phyloP scores from a whole-genome alignment of 2,888 invertebrate species.

The Troides helena region DNA sequence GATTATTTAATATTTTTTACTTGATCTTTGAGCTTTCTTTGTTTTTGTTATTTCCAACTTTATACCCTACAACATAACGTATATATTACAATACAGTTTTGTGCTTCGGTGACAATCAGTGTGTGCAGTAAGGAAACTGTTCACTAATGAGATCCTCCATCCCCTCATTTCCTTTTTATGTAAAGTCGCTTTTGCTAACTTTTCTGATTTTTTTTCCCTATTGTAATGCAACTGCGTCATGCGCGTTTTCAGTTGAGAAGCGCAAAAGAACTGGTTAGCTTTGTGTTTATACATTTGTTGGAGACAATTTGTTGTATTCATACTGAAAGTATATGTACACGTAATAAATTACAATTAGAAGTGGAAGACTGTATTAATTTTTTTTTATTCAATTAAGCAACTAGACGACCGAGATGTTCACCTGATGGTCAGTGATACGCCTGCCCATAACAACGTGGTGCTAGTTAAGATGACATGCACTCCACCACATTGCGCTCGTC shows the following conservation, averaged over 20 bases:
- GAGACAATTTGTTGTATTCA: no score
- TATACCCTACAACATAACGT: background rate
- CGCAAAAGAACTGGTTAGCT: background rate
- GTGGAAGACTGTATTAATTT: no score
- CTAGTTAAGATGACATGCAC: no score
- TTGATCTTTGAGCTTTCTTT: background rate
- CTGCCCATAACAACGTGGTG: no score
- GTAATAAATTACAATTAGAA: no score
- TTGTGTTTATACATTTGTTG: background rate
- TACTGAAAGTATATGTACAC: no score
- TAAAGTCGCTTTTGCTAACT: slow-evolving; percentile 10
- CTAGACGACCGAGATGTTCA: no score
- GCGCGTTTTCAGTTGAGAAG: background rate
- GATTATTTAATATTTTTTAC: slow-evolving; percentile 4
- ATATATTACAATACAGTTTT: background rate
- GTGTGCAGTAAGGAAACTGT: slow-evolving; percentile 25
- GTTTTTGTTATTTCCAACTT: background rate
- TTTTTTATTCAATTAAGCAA: no score
- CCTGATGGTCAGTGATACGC: no score
- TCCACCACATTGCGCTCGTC: no score
- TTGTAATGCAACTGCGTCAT: background rate
- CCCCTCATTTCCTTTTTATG: slow-evolving; percentile 26
- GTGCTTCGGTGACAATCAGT: slow-evolving; percentile 16
- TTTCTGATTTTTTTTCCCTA: slow-evolving; percentile 3
- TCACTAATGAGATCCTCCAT: slow-evolving; percentile 30